A percentile compares a stretch with the other conserved stretches of the same genome.
phyloP scores from a whole-genome alignment of 1,140 invertebrate species.

The Delia radicum region DNA sequence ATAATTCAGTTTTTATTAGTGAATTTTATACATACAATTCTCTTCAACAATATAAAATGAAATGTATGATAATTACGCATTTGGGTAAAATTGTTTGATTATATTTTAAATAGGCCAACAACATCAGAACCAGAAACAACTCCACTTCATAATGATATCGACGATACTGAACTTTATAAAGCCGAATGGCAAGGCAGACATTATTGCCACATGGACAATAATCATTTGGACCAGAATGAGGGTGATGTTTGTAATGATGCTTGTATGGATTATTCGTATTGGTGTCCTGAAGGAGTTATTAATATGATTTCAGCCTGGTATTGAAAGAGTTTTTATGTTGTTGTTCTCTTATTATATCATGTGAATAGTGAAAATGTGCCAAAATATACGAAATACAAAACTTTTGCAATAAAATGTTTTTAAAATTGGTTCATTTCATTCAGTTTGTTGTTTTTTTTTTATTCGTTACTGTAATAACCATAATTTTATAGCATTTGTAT shows the following conservation, averaged over 20 bases:
- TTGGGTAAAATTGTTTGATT: conserved; percentile 41
- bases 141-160: not conserved
- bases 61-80: conserved; percentile 26
- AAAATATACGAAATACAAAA: not conserved
- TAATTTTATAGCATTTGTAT: not conserved
- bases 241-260: not conserved
- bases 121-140: conserved; percentile 21
- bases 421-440: not conserved
- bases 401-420: not conserved
- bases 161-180: conserved; percentile 4
- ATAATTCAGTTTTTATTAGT: not conserved
- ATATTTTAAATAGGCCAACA: conserved; percentile 29
- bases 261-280: conserved; percentile 24
- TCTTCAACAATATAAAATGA: not conserved
- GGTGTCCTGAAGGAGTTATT: conserved; percentile 30
- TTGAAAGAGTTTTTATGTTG: conserved; percentile 11
- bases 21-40: not conserved
- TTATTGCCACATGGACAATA: not conserved
- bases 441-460: not conserved
- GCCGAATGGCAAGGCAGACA: conserved; percentile 18
- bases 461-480: not conserved
- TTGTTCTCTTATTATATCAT: not conserved
- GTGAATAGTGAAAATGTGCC: not conserved
- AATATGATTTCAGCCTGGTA: conserved; percentile 27
- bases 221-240: not conserved